Base-by-base conservation (phyloP, 2,797 vertebrate species). In the Lutjanus argentimaculatus region DNA sequence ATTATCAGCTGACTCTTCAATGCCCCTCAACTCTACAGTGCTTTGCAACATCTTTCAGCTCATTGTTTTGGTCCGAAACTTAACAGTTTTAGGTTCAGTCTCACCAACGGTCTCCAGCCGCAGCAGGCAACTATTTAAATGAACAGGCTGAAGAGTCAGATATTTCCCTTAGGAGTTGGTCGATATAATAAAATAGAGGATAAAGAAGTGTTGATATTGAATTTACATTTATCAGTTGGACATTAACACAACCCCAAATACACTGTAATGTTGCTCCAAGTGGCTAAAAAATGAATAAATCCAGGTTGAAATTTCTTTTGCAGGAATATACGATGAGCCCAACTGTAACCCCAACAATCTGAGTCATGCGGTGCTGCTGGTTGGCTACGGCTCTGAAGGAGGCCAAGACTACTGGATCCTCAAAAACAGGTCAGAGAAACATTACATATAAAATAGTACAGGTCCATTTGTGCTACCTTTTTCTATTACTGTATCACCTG, bases 341-440 rank as follows among this genome's bases (percentile, higher is more conserved):
- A 85, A 1, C 57, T 96, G 96, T 70, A 94, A 93, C 78, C 83
- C 93, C 0, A 92, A 93, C 73, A 93, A 93, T 52, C 90, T 96
- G 69, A 96, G 93, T 66, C 96, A 96, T 13, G 96, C 96, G 0
- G 94, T 96, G 53, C 79, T 96, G 65, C 88, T 96, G 85, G 95
- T 96, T 51, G 96, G 96, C 16, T 96, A 93, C 1, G 95, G 95
- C 62, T 93, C 95, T 9, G 94, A 96, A 11, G 89, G 83, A 55
- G 95, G 91, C 14, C 90, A 90, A 51, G 94, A 96, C 85, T 96
- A 94, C 89, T 96, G 96, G 96, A 92, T 96, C 77, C 89, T 96
- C 80, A 96, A 96, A 77, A 96, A 96, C 94, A 96, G 91, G 92
- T 91, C 55, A 53, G 82, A 63, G 25, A 22, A 25, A 73, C 42